Conservation (phyloP, 2,888 invertebrate genomes). For the Morpho deidamia region DNA sequence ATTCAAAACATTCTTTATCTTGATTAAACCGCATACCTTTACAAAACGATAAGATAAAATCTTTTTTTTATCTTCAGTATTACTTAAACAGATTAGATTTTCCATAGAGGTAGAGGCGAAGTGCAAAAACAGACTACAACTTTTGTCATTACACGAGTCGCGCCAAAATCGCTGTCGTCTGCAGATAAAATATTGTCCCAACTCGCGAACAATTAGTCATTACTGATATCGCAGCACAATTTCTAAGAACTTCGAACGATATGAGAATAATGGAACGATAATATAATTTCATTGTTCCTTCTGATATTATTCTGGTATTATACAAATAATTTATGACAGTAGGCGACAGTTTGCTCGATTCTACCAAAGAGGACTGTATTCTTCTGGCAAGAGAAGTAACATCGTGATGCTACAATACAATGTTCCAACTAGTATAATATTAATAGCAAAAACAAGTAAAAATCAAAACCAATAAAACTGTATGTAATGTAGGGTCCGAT, state of each 20-base stretch:
- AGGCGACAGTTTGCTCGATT: no score
- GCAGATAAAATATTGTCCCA: conserved; percentile 17
- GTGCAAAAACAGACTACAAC: conserved; percentile 19
- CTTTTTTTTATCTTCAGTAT: conserved; percentile 14
- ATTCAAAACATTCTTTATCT: background rate
- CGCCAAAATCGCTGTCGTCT: conserved; percentile 21
- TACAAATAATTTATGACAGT: no score
- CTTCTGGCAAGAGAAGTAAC: no score
- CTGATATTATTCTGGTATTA: no score
- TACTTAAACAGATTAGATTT: conserved; percentile 16
- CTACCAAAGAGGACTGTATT: no score
- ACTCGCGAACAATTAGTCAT: conserved; percentile 9
- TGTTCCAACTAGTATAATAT: no score
- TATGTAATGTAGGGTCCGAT: no score
- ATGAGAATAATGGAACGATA: no score
- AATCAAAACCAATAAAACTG: no score
- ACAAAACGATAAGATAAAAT: conserved; percentile 4
- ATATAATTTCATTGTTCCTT: no score
- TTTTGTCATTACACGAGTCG: conserved; percentile 28
- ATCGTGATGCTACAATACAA: no score
- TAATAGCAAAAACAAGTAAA: no score
- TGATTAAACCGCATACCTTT: conserved; percentile 5
- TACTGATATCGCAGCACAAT: conserved; percentile 3
- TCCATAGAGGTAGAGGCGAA: conserved; percentile 2
- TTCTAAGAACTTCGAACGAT: background rate